Conservation (phyloP, 2,113 vertebrate genomes). For the Canis aureus region DNA sequence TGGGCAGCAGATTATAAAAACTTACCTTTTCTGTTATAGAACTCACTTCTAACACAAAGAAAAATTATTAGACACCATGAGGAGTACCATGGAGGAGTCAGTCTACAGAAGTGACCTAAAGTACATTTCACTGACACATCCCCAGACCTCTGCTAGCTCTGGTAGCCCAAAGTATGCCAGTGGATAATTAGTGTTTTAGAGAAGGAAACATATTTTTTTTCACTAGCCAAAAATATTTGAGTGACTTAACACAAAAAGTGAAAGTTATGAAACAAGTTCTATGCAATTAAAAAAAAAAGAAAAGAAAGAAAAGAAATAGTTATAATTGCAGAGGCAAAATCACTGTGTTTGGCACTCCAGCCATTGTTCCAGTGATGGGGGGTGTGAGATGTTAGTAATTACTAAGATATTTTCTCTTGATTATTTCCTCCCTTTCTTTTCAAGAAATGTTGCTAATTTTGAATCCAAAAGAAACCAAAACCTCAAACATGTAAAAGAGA, state of each 20-base stretch:
- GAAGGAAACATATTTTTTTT: not conserved
- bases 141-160: not conserved
- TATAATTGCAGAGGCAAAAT: not conserved
- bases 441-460: not conserved
- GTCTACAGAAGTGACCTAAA: not conserved
- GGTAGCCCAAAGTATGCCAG: not conserved
- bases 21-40: not conserved
- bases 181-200: not conserved
- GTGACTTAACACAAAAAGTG: not conserved
- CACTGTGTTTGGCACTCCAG: not conserved
- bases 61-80: not conserved
- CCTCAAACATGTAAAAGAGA: not conserved
- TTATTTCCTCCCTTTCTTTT: not conserved
- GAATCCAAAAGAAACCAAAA: not conserved
- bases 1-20: not conserved
- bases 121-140: too few species aligned
- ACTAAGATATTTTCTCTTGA: not conserved
- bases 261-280: not conserved
- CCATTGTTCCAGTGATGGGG: not conserved
- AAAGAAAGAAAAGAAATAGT: not conserved
- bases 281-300: not conserved
- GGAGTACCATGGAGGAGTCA: not conserved
- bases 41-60: not conserved
- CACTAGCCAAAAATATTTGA: not conserved
- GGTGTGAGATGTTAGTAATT: not conserved